Evolutionary conservation across 2,888 invertebrate species (phyloP), one percentile per base, ranked within the genome.

Genomic region (Piscicola geometra): DNA sequence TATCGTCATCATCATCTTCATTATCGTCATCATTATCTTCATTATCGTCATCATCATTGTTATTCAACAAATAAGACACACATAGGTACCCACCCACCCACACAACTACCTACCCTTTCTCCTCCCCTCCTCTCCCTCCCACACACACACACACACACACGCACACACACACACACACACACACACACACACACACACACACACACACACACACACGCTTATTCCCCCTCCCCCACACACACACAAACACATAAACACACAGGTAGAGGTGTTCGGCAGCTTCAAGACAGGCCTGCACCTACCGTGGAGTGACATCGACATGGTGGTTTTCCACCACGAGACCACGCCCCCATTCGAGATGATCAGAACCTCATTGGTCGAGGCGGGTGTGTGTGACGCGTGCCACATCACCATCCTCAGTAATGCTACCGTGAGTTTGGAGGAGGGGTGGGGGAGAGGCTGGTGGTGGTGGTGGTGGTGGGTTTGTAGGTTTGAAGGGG

Each of bases 191-290:
- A n/a, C n/a, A n/a, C n/a, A n/a, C n/a, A n/a, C n/a, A n/a, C n/a
- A n/a, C n/a, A n/a, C n/a, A n/a, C n/a, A n/a, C n/a, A n/a, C n/a
- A n/a, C n/a, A n/a, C n/a, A n/a, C n/a, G n/a, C n/a, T n/a, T n/a
- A n/a, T n/a, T n/a, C n/a, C n/a, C n/a, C n/a, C n/a, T n/a, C n/a
- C n/a, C n/a, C n/a, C n/a, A n/a, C n/a, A n/a, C n/a, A n/a, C n/a
- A n/a, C n/a, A n/a, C n/a, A n/a, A n/a, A n/a, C n/a, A n/a, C 35
- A 32, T 28, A 32, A 5, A 3, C 41, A 35, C 56, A 5, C 41
- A 76, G 75, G 77, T 77, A 32, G 77, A 75, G 64, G 75, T 75
- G 36, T 77, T 77, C 71, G 77, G 77, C 21, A 77, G 77, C 50
- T 77, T 77, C 73, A 75, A 75, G 75, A 77, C 77, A 18, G 71